A percentile compares a stretch with the other conserved stretches of the same genome.
These are phyloP conservation scores for Actias luna DNA, from an alignment of 2,888 invertebrate species.

Conservation along the genomic window DNA sequence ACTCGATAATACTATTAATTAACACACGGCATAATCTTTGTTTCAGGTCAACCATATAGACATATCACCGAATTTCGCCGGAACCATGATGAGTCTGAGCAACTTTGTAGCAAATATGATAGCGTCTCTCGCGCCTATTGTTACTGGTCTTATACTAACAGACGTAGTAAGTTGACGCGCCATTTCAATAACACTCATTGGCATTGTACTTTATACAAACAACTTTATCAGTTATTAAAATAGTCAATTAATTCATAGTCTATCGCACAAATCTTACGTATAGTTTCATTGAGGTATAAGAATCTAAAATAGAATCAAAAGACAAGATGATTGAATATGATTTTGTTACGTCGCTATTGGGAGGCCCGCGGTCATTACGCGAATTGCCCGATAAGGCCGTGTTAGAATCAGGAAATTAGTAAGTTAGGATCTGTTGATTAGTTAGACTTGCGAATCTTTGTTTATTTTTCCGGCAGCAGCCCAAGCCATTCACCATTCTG, in stretches of 20 bases:
- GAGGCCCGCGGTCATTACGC: too few relatives aligned
- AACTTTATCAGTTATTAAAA: background rate
- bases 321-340: too few relatives aligned
- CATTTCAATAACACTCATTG: background rate
- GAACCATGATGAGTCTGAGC: slow-evolving; percentile 91
- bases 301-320: background rate
- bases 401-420: too few relatives aligned
- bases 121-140: slow-evolving; percentile 87
- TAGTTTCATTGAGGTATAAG: background rate
- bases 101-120: slow-evolving; percentile 88
- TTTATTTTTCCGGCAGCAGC: too few relatives aligned
- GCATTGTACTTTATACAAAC: background rate
- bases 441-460: too few relatives aligned
- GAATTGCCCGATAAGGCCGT: too few relatives aligned
- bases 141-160: slow-evolving; percentile 85
- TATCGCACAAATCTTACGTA: background rate
- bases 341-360: too few relatives aligned
- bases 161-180: slow-evolving; percentile 82
- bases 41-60: slow-evolving; percentile 89
- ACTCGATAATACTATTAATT: too few relatives aligned
- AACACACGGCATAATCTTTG: background rate
- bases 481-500: too few relatives aligned
- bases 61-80: slow-evolving; percentile 90
- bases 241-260: background rate
- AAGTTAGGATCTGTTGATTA: too few relatives aligned